Base-by-base conservation (phyloP, 2,797 vertebrate species). In the Siniperca undulata region DNA sequence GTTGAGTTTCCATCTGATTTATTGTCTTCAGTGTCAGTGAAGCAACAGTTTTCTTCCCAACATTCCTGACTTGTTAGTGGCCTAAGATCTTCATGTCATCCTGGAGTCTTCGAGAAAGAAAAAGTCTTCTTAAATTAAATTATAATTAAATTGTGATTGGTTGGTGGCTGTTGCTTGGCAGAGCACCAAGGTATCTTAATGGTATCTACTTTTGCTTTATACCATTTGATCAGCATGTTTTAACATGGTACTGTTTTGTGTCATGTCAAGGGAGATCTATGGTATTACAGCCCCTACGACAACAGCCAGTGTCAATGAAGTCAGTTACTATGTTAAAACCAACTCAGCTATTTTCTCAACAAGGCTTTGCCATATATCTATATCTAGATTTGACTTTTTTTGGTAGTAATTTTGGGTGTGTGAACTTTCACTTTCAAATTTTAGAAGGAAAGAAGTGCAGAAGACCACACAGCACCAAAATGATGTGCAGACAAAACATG, bases 51-150 rank as follows among this genome's bases (percentile, higher is more conserved):
- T 86, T 77, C 59, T 74, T 36, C 65, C 70, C 73, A 70, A 83
- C 83, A 91, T 89, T 91, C 80, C 69, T 77, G 38, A 73, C 44
- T 77, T 74, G 88, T 94, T 94, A 89, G 82, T 85, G 90, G 92
- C 46, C n/a, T 52, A 60, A 84, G 79, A 2, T 74, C 66, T 36
- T 69, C 11, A 22, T 81, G 34, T 61, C 50, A 84, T 78, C 61
- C 50, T 53, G 60, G 16, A 50, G 64, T 77, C 70, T 76, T 70
- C 52, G 24, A 77, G 34, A 46, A 16, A 48, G 46, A 72, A 56
- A 58, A 14, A 68, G 3, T 13, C 58, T 67, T 13, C 5, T 53
- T 17, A 80, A 70, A 75, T 72, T 34, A 7, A 68, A 52, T 56
- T 61, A 6, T 50, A 48, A 69, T 52, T 56, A 11, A 4, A 55